phyloP scores from a whole-genome alignment of 2,797 vertebrate species.

The Philypnodon macrostomus region DNA sequence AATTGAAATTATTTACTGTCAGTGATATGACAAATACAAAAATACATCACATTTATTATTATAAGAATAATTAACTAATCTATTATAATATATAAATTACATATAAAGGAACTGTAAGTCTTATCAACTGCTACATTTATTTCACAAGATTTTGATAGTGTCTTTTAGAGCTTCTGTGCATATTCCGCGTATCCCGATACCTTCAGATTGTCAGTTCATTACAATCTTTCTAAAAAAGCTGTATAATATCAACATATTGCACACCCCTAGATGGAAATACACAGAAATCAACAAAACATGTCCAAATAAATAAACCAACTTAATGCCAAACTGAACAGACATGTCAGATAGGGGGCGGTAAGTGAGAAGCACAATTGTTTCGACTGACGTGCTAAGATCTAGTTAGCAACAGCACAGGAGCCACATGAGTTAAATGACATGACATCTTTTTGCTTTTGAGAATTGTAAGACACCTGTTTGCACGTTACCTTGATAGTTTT shows the following conservation, averaged over 20 bases:
- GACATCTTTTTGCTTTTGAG: constrained; percentile 78
- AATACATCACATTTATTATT: too few relatives aligned
- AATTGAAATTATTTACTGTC: too few relatives aligned
- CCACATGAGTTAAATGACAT: constrained; percentile 74
- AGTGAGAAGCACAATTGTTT: constrained; percentile 58
- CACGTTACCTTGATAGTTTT: constrained; percentile 99
- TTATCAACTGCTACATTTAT: too few relatives aligned
- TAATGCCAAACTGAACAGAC: constrained; percentile 54
- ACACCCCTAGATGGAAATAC: constrained; percentile 19
- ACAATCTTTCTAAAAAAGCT: too few relatives aligned
- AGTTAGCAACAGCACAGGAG: constrained; percentile 68
- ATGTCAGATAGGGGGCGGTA: constrained; percentile 52
- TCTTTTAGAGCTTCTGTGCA: too few relatives aligned
- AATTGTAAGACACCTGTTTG: constrained; percentile 83
- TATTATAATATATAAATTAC: too few relatives aligned
- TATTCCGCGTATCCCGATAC: too few relatives aligned
- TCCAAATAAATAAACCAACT: constrained; percentile 46
- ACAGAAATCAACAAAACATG: constrained; percentile 28
- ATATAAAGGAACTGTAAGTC: too few relatives aligned
- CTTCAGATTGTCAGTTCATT: too few relatives aligned
- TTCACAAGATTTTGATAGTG: too few relatives aligned
- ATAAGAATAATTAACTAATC: too few relatives aligned
- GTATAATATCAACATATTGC: background rate
- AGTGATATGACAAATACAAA: too few relatives aligned
- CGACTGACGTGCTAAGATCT: constrained; percentile 64